Conservation (phyloP, 2,888 invertebrate species). For the Aproaerema taeniolella region DNA sequence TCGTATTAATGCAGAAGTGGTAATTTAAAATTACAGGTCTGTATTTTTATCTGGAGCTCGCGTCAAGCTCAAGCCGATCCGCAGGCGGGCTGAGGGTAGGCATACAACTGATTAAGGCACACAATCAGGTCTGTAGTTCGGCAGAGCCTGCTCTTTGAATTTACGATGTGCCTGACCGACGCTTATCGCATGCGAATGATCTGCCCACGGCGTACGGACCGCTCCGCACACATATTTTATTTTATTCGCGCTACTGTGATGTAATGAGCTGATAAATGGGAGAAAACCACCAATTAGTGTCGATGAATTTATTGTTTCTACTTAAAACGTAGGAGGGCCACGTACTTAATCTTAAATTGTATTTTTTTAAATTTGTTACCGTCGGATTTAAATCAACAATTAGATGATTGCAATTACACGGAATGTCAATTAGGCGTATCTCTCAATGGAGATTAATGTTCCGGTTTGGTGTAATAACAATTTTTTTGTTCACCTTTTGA, state of each 20-base stretch:
- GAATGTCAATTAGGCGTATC: constrained; percentile 41
- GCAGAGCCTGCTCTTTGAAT: constrained; percentile 72
- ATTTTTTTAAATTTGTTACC: constrained; percentile 55
- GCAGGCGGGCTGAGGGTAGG: constrained; percentile 30
- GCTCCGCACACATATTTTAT: constrained; percentile 75
- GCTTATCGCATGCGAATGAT: constrained; percentile 77
- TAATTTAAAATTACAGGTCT: constrained; percentile 11
- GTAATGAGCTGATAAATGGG: constrained; percentile 78
- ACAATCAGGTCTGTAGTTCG: constrained; percentile 74
- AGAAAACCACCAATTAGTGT: constrained; percentile 78
- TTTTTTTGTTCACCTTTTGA: constrained; percentile 21
- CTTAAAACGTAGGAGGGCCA: constrained; percentile 76
- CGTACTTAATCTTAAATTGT: constrained; percentile 70
- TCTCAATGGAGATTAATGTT: constrained; percentile 30
- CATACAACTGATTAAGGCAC: constrained; percentile 27
- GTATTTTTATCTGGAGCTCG: constrained; percentile 2
- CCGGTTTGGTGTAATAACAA: constrained; percentile 15
- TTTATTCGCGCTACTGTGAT: constrained; percentile 78
- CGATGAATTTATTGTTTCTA: constrained; percentile 78
- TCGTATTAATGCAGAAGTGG: neutral
- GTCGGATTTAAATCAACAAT: constrained; percentile 55
- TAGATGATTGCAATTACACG: constrained; percentile 48
- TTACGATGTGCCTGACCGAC: constrained; percentile 76
- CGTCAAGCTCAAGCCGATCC: constrained; percentile 18
- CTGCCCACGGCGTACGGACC: constrained; percentile 72